Evolutionary conservation across 2,113 vertebrate genomes (phyloP).

Genomic region (Gallinago undulata): DNA sequence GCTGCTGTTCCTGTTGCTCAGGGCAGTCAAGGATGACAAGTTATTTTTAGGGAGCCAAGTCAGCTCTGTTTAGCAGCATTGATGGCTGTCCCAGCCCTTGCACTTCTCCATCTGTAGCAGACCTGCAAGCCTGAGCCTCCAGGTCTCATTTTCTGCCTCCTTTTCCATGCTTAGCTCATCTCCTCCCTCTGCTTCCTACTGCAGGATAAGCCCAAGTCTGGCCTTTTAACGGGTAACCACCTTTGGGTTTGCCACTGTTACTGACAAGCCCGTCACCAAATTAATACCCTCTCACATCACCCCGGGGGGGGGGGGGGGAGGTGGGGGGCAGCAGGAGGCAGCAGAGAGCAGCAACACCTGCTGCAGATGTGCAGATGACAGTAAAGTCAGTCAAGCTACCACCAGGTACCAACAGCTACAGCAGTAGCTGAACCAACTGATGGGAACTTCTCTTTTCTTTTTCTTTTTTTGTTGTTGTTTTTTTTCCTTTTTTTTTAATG

Average conservation of each 20-base stretch:
- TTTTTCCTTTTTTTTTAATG: neutral
- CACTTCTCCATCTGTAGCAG: neutral
- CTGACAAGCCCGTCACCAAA: neutral
- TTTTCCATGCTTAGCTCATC: neutral
- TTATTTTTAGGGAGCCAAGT: neutral
- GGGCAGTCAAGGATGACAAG: neutral
- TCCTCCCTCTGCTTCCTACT: neutral
- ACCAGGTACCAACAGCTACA: neutral
- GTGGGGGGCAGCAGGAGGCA: neutral
- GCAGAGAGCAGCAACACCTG: neutral
- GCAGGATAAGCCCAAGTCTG: neutral
- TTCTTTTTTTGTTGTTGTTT: neutral
- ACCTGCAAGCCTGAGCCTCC: neutral
- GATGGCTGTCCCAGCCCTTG: neutral
- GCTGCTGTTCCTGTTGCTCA: neutral
- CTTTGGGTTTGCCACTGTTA: neutral
- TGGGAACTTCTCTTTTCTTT: neutral
- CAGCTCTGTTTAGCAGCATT: neutral
- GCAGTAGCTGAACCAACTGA: neutral
- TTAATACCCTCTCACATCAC: neutral
- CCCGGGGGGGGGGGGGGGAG: too few relatives aligned
- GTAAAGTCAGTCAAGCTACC: neutral
- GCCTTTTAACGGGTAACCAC: neutral
- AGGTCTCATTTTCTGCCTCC: neutral
- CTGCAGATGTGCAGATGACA: neutral